A percentile compares a stretch with the other conserved stretches of the same genome.
phyloP scores from a whole-genome alignment of 35 echinoderm and acorn worm genomes.

The Chiridota heheva region DNA sequence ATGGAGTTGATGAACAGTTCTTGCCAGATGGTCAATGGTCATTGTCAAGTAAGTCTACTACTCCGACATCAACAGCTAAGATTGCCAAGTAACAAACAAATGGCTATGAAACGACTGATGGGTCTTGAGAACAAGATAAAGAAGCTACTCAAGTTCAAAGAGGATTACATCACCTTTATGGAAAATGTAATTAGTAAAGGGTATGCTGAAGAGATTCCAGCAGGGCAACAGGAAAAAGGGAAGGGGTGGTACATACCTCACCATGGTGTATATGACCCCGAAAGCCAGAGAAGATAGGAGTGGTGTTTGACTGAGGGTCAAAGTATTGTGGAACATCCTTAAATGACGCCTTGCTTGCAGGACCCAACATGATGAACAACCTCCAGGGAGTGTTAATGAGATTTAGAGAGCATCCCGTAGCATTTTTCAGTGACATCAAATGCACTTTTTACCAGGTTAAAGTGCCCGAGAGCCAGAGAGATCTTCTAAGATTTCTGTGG shows the following conservation, averaged over 20 bases:
- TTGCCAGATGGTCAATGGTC: slow-evolving; percentile 22
- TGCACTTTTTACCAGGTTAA: slow-evolving; percentile 68
- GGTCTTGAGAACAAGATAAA: slow-evolving; percentile 44
- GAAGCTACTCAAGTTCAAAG: slow-evolving; percentile 17
- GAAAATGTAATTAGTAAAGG: slow-evolving; percentile 35
- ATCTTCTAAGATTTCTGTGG: slow-evolving; percentile 56
- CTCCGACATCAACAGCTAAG: slow-evolving; percentile 25
- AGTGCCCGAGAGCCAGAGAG: slow-evolving; percentile 44
- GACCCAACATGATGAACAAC: slow-evolving; percentile 64
- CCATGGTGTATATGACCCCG: slow-evolving; percentile 49
- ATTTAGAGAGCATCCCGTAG: slow-evolving; percentile 44
- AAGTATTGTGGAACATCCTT: slow-evolving; percentile 42
- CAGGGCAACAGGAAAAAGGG: slow-evolving; percentile 5
- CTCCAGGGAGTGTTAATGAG: slow-evolving; percentile 46
- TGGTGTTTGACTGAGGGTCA: slow-evolving; percentile 52
- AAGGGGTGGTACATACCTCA: slow-evolving; percentile 66
- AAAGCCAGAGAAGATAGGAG: no score
- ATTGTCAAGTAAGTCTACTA: slow-evolving; percentile 52
- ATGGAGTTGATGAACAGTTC: slow-evolving; percentile 41
- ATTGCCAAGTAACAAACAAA: slow-evolving; percentile 47
- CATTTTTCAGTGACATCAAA: slow-evolving; percentile 59
- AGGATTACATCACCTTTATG: slow-evolving; percentile 57
- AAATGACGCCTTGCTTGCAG: slow-evolving; percentile 50
- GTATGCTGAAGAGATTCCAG: slow-evolving; percentile 44
- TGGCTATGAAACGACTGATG: slow-evolving; percentile 32